Conservation (phyloP, 2,888 invertebrate species). For the Eupithecia exiguata region DNA sequence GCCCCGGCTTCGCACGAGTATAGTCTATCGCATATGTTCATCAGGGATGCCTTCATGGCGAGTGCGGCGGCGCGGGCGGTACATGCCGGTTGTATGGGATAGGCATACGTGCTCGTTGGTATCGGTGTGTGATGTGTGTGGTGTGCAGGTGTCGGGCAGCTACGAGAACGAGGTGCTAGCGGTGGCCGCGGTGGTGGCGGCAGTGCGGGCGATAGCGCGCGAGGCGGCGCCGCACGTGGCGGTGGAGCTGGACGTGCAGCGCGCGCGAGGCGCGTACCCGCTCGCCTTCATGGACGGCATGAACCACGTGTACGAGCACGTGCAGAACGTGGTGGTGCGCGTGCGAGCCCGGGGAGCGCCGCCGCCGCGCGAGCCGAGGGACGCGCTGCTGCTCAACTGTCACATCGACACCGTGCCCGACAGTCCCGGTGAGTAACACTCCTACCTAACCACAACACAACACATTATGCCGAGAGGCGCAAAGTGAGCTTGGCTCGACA, state of each 20-base stretch:
- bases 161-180: conserved; percentile 91
- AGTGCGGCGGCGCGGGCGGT: no score
- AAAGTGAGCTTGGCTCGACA: no score
- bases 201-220: conserved; percentile 79
- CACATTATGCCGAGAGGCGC: no score
- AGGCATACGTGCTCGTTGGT: no score
- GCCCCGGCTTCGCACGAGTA: no score
- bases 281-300: conserved; percentile 90
- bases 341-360: conserved; percentile 53
- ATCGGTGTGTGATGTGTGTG: neutral
- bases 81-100: no score
- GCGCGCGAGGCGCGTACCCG: conserved; percentile 89
- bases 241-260: conserved; percentile 87
- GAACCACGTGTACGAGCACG: conserved; percentile 92
- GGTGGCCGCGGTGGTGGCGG: conserved; percentile 84
- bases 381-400: conserved; percentile 84
- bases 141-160: conserved; percentile 85
- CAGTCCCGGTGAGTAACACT: conserved; percentile 39
- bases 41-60: no score
- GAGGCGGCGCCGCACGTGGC: conserved; percentile 81
- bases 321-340: conserved; percentile 90
- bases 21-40: no score
- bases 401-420: conserved; percentile 41
- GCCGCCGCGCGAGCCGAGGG: conserved; percentile 68
- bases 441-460: no score